A percentile compares a stretch with the other conserved stretches of the same genome.
Evolutionary conservation across 1,140 invertebrate genomes (phyloP).

Genomic region (Belonocnema kinseyi): DNA sequence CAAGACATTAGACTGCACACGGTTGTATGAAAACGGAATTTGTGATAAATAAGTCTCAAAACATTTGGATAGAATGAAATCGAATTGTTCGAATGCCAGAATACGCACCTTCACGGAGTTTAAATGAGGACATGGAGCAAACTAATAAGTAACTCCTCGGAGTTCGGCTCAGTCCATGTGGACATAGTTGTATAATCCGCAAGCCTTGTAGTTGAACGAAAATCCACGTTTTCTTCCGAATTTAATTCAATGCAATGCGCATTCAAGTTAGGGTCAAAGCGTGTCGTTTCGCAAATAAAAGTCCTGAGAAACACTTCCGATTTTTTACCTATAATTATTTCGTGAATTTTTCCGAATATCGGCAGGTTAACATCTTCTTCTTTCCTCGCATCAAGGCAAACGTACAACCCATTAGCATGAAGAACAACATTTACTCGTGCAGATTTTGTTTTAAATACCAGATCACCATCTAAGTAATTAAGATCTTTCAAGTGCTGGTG

Average conservation of each 20-base stretch:
- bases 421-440: too few species aligned
- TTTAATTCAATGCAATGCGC: conserved; percentile 34
- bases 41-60: too few species aligned
- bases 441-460: too few species aligned
- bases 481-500: neutral
- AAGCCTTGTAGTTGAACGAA: conserved; percentile 5
- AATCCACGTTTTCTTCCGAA: neutral
- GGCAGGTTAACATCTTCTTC: too few species aligned
- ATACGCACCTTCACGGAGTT: neutral
- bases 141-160: neutral
- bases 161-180: neutral
- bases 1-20: too few species aligned
- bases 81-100: too few species aligned
- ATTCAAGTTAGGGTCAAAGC: conserved; percentile 36
- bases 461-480: neutral
- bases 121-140: neutral
- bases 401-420: too few species aligned
- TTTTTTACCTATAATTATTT: conserved; percentile 30
- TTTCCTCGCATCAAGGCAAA: too few species aligned
- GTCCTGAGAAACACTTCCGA: conserved; percentile 9
- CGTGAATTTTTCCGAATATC: neutral
- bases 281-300: conserved; percentile 17
- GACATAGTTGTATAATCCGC: neutral
- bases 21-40: too few species aligned
- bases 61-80: too few species aligned